Percentiles rank a stretch among this genome's conserved stretches.
These are phyloP conservation scores for Chelonus formosanus DNA, from an alignment of 2,888 invertebrate genomes.

Conservation along the genomic window DNA sequence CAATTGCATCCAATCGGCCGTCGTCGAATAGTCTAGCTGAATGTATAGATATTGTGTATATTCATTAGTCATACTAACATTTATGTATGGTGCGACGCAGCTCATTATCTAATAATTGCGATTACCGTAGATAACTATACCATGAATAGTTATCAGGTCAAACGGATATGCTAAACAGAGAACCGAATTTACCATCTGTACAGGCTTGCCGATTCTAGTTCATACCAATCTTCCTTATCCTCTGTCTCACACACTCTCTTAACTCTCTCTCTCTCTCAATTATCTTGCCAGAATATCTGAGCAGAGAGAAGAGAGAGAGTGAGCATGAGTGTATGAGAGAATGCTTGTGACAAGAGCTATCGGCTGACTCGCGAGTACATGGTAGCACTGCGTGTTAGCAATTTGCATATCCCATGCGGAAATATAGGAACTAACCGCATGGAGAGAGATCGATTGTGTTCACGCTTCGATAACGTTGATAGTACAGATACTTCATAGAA, in stretches of 20 bases:
- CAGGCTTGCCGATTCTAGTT: conserved; percentile 23
- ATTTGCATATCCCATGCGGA: conserved; percentile 7
- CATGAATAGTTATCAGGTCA: conserved; percentile 50
- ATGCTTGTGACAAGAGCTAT: conserved; percentile 7
- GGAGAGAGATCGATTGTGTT: conserved; percentile 33
- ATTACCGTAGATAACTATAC: conserved; percentile 45
- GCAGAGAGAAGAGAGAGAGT: conserved; percentile 3
- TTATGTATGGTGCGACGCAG: conserved; percentile 18
- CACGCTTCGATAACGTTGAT: conserved; percentile 5
- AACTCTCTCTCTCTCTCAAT: conserved; percentile 8
- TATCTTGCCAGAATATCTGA: conserved; percentile 24
- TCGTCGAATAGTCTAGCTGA: no score
- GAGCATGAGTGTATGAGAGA: background rate
- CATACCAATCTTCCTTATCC: conserved; percentile 1
- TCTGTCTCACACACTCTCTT: conserved; percentile 1
- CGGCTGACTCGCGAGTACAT: conserved; percentile 1
- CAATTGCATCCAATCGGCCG: no score
- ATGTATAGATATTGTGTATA: background rate
- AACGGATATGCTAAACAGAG: conserved; percentile 44
- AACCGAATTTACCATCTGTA: conserved; percentile 42
- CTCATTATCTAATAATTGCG: conserved; percentile 44
- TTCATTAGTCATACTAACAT: conserved; percentile 2
- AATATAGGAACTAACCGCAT: conserved; percentile 19
- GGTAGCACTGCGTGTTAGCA: conserved; percentile 7
- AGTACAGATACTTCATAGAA: conserved; percentile 1